These are phyloP conservation scores for Lytechinus pictus DNA, from an alignment of 35 echinoderm and acorn worm species.

Conservation along the genomic window DNA sequence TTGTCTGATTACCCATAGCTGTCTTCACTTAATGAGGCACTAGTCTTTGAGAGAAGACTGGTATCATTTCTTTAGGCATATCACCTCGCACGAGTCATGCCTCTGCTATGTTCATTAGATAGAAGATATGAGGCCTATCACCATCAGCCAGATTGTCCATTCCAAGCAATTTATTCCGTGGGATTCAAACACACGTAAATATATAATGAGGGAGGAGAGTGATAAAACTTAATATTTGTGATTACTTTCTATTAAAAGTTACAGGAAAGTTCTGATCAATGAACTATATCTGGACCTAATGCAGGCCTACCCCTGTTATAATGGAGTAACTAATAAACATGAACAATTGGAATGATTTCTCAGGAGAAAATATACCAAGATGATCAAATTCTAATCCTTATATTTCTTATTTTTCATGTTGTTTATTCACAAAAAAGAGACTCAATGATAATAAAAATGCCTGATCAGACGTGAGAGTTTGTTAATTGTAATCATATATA, in stretches of 20 bases:
- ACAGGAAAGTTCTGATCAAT: background rate
- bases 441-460: too few relatives aligned
- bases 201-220: too few relatives aligned
- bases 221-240: background rate
- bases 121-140: background rate
- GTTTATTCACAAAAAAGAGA: too few relatives aligned
- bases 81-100: constrained; percentile 17
- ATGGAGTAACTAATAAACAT: background rate
- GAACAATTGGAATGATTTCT: too few relatives aligned
- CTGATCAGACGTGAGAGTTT: too few relatives aligned
- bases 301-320: background rate
- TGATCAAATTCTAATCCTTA: too few relatives aligned
- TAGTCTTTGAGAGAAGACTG: background rate
- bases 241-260: background rate
- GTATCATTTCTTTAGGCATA: constrained; percentile 14
- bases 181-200: too few relatives aligned
- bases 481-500: too few relatives aligned
- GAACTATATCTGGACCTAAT: background rate
- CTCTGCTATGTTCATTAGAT: background rate
- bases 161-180: too few relatives aligned
- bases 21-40: background rate
- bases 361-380: too few relatives aligned
- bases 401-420: too few relatives aligned
- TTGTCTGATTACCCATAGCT: background rate
- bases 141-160: background rate